Conservation (phyloP, 2,797 vertebrate species). For the Nyctalus aviator region DNA sequence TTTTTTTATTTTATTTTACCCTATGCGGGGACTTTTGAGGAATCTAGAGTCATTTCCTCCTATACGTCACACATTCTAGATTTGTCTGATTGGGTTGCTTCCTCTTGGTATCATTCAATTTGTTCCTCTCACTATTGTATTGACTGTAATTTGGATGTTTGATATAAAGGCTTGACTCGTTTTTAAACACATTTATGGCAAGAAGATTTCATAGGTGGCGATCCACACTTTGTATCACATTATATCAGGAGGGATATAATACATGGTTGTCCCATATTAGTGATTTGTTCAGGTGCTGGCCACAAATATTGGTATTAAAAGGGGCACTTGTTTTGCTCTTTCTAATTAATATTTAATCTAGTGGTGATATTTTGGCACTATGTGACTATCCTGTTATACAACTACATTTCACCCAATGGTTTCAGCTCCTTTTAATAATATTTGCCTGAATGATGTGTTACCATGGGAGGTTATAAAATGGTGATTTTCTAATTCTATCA, state of each 20-base stretch:
- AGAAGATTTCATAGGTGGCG: background rate
- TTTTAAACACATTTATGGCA: conserved; percentile 30
- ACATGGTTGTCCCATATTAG: background rate
- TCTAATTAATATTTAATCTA: background rate
- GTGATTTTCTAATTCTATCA: background rate
- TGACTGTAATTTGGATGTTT: background rate
- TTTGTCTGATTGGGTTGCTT: conserved; percentile 31
- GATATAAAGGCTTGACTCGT: background rate
- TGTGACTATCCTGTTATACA: background rate
- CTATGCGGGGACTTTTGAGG: background rate
- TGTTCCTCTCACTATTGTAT: background rate
- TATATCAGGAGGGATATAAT: background rate
- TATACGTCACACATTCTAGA: background rate
- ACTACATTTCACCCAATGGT: background rate
- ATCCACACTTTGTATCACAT: background rate
- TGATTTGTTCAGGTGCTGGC: background rate
- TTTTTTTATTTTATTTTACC: background rate
- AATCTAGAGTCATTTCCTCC: conserved; percentile 18
- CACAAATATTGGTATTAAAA: background rate
- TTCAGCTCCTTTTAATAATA: background rate
- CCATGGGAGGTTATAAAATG: background rate
- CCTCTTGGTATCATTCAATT: background rate
- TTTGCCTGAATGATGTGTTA: background rate
- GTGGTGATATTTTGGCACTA: background rate
- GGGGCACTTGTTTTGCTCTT: background rate